These are phyloP conservation scores for Delichon dasypus DNA, from an alignment of 2,797 vertebrate species.

Conservation along the genomic window DNA sequence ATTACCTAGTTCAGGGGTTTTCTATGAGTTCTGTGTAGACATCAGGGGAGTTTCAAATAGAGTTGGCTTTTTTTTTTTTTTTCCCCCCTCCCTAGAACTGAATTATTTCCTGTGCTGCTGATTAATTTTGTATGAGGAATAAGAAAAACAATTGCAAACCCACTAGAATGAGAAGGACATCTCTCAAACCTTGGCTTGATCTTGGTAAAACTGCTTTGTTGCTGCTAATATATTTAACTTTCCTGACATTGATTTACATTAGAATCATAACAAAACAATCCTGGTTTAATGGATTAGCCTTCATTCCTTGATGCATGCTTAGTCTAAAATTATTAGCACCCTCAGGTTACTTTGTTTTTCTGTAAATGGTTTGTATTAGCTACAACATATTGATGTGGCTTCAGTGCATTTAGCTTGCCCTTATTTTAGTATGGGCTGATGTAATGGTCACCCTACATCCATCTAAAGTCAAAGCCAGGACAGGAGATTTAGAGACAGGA, in stretches of 20 bases:
- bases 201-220: constrained; percentile 48
- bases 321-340: constrained; percentile 67
- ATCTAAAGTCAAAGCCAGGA: background rate
- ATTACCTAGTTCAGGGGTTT: background rate
- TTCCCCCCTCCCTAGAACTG: background rate
- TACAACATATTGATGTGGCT: background rate
- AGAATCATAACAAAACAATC: constrained; percentile 48
- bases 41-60: background rate
- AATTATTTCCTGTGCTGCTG: background rate
- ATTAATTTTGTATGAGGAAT: constrained; percentile 28
- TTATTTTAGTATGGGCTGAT: background rate
- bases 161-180: background rate
- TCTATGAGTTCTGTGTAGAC: background rate
- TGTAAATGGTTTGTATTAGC: constrained; percentile 22
- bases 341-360: constrained; percentile 40
- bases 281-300: constrained; percentile 52
- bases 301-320: constrained; percentile 26
- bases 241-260: constrained; percentile 62
- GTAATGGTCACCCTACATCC: background rate
- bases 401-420: background rate
- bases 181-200: constrained; percentile 44
- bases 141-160: background rate
- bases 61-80: background rate
- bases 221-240: constrained; percentile 43
- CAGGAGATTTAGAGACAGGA: background rate